These are phyloP conservation scores for Callosobruchus maculatus DNA, from an alignment of 2,888 invertebrate genomes.

Conservation along the genomic window DNA sequence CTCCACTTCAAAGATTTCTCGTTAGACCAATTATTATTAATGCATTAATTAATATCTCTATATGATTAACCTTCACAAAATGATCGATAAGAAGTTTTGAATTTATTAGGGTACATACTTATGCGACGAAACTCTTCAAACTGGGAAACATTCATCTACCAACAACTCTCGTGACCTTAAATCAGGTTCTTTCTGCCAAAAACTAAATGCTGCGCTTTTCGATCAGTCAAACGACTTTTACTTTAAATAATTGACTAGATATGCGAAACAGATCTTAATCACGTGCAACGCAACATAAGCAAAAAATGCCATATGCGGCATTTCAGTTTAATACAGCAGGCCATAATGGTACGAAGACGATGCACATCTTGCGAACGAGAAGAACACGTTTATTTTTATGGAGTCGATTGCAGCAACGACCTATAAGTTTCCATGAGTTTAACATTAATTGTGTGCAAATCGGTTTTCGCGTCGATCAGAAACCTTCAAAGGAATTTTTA, in stretches of 20 bases:
- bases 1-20: too few species aligned
- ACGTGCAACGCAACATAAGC: neutral
- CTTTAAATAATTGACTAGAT: neutral
- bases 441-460: neutral
- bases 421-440: neutral
- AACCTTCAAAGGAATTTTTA: neutral
- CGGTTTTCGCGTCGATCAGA: neutral
- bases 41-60: too few species aligned
- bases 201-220: too few species aligned
- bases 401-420: neutral
- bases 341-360: neutral
- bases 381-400: neutral
- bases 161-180: too few species aligned
- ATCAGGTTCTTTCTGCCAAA: too few species aligned
- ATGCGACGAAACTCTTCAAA: too few species aligned
- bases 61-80: too few species aligned
- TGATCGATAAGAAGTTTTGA: too few species aligned
- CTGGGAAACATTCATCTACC: too few species aligned
- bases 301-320: neutral
- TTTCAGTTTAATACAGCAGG: neutral
- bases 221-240: neutral
- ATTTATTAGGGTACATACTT: too few species aligned
- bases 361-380: neutral
- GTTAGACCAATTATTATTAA: too few species aligned
- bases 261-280: neutral